Evolutionary conservation across 2,113 vertebrate species (phyloP).

Genomic region (Dolichallabes microphthalmus): DNA sequence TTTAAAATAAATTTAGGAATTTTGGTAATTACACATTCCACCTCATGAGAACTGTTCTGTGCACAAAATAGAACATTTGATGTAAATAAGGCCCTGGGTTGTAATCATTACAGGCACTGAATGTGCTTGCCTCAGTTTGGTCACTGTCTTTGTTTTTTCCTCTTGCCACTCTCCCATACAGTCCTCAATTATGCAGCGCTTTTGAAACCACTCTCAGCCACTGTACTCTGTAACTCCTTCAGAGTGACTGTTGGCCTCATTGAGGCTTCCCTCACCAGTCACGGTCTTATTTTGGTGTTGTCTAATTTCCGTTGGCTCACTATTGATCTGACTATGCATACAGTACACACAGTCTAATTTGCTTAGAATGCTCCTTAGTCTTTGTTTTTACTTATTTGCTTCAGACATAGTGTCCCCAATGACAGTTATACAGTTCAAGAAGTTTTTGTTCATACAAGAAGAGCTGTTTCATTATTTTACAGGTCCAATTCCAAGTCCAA

Average conservation of each 20-base stretch:
- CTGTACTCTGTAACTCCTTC: neutral
- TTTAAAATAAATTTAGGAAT: too few relatives aligned
- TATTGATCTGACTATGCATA: neutral
- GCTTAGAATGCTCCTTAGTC: neutral
- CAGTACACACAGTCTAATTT: neutral
- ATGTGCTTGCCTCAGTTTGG: too few relatives aligned
- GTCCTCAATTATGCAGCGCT: neutral
- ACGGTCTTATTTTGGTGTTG: neutral
- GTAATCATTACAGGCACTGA: too few relatives aligned
- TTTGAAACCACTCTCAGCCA: neutral
- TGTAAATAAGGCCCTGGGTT: too few relatives aligned
- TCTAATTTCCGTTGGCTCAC: neutral
- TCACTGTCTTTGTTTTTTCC: too few relatives aligned
- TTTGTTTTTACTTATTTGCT: neutral
- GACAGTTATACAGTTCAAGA: neutral
- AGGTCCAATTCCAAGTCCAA: neutral
- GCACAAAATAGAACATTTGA: too few relatives aligned
- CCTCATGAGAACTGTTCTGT: too few relatives aligned
- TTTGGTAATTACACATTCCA: too few relatives aligned
- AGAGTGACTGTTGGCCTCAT: neutral
- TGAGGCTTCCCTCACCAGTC: neutral
- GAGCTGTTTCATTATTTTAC: neutral
- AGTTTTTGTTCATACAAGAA: neutral
- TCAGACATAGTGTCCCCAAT: neutral
- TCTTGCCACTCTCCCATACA: too few relatives aligned